Evolutionary conservation across 2,888 invertebrate species (phyloP), one percentile per base, ranked within the genome.

Genomic region (Ametastegia equiseti): DNA sequence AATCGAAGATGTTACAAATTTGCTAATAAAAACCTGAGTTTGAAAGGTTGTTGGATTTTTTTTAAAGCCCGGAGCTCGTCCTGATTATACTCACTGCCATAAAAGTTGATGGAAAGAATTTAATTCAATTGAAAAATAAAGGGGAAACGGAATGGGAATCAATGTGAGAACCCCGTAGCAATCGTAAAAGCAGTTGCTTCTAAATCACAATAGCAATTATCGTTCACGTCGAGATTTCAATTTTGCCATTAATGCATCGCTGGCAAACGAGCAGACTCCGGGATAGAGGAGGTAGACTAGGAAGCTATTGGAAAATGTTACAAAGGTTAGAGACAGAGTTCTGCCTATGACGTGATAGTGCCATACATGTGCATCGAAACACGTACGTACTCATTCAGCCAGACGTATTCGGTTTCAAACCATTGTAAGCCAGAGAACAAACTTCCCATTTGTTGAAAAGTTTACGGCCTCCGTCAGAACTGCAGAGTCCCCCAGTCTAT

Each of bases 391-490:
- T 88, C 88, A 90, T 91, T 91, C 89, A 90, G 90, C 91, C 90
- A 89, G 89, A 91, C 89, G 89, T 90, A 91, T 91, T 91, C 89
- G 90, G 90, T 91, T 90, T 90, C 88, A 84, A 89, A 86, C 90
- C 88, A 91, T 91, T 90, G 90, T 90, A 84, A 85, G 84, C 84
- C 82, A 87, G 84, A 84, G 87, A 90, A 88, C 90, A 89, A 91
- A 91, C 90, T 91, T 90, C 87, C 88, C 88, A 90, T 91, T 91
- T 90, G 91, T 90, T 91, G 89, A 88, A n/a, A 90, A 88, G 88
- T 86, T 86, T 86, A 88, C 87, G 85, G 83, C 86, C 84, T 84
- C 83, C 45, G 15, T 54, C 45, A 15, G 42, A 42, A n/a, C 39
- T 30, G 80, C n/a, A n/a, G n/a, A n/a, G n/a, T n/a, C n/a, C 23